Conservation (phyloP, 2,888 invertebrate genomes). For the Amblyteles armatorius region DNA sequence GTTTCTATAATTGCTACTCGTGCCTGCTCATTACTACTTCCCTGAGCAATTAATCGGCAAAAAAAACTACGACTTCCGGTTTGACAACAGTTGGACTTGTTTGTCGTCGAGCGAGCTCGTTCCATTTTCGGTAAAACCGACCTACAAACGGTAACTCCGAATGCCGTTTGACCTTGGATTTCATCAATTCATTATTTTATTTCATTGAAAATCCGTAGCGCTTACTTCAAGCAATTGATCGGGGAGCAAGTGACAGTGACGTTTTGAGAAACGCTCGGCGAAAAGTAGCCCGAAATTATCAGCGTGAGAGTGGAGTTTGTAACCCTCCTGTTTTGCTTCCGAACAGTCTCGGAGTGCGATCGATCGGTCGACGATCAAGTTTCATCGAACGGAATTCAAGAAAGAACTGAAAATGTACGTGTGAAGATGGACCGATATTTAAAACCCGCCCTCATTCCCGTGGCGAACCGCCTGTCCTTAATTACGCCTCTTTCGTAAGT, state of each 20-base stretch:
- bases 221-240: conserved; percentile 47
- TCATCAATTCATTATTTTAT: no score
- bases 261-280: conserved; percentile 23
- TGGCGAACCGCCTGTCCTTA: conserved; percentile 21
- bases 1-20: background rate
- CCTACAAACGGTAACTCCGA: background rate
- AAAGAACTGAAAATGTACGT: conserved; percentile 5
- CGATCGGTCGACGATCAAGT: conserved; percentile 4
- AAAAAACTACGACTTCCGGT: background rate
- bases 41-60: background rate
- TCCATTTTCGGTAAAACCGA: background rate
- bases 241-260: conserved; percentile 53
- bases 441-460: conserved; percentile 11
- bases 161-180: background rate
- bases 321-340: conserved; percentile 6
- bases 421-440: conserved; percentile 22
- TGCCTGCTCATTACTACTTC: background rate
- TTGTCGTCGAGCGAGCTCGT: background rate
- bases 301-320: conserved; percentile 39
- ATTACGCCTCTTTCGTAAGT: conserved; percentile 1
- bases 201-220: background rate
- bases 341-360: conserved; percentile 15
- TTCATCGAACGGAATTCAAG: conserved; percentile 13
- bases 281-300: conserved; percentile 55
- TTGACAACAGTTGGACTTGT: background rate